These are phyloP conservation scores for Struthidea cinerea DNA, from an alignment of 2,113 vertebrate genomes.

Conservation along the genomic window DNA sequence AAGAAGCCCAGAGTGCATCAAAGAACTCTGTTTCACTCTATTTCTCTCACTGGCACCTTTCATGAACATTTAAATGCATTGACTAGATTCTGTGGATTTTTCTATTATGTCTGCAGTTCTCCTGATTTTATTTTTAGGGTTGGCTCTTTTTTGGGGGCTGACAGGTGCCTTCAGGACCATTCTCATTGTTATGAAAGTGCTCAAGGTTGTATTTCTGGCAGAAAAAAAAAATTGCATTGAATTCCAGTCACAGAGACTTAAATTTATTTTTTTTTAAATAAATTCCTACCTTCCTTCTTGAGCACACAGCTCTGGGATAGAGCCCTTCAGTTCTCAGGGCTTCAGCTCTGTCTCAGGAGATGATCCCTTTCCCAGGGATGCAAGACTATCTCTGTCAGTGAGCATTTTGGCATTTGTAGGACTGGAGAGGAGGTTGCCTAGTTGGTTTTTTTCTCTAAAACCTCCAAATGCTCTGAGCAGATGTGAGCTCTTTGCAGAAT, in stretches of 20 bases:
- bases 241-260: neutral
- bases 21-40: neutral
- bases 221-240: neutral
- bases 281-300: neutral
- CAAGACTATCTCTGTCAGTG: neutral
- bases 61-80: neutral
- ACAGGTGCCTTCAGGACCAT: neutral
- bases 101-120: neutral
- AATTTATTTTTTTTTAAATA: neutral
- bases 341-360: neutral
- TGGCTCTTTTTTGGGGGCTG: neutral
- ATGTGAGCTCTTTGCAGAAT: neutral
- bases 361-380: neutral
- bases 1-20: neutral
- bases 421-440: neutral
- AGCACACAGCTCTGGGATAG: neutral
- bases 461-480: rapidly evolving
- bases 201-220: neutral
- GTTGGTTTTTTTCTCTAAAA: neutral
- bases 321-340: neutral
- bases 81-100: neutral
- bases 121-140: neutral
- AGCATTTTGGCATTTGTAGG: neutral
- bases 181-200: neutral
- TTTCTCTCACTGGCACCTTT: neutral